A percentile compares a stretch with the other conserved stretches of the same genome.
phyloP scores from a whole-genome alignment of 53 echinoderm and acorn worm species.

The Temnopleurus reevesii region DNA sequence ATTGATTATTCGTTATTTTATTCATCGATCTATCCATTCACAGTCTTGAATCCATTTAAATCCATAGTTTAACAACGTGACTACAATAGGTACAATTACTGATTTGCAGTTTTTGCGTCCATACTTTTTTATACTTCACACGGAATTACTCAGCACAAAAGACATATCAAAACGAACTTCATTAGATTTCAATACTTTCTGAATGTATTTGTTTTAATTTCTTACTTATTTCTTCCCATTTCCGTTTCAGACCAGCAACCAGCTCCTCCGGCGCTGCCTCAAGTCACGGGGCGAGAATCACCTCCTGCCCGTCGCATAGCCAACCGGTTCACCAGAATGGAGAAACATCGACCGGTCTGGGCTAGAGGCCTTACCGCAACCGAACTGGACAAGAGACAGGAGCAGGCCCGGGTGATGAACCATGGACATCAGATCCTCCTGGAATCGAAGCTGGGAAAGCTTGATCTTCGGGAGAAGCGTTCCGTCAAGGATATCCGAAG shows the following conservation, averaged over 20 bases:
- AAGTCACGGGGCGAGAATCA: neutral
- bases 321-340: constrained; percentile 45
- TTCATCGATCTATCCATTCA: too few species aligned
- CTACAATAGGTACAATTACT: too few species aligned
- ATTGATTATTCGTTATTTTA: too few species aligned
- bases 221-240: too few species aligned
- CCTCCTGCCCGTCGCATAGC: neutral
- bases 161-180: too few species aligned
- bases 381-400: constrained; percentile 63
- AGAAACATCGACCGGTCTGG: constrained; percentile 53
- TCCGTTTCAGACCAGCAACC: neutral
- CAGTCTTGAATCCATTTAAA: too few species aligned
- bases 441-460: constrained; percentile 59
- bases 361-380: constrained; percentile 58
- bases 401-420: constrained; percentile 67
- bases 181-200: too few species aligned
- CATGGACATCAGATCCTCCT: constrained; percentile 64
- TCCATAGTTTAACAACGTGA: too few species aligned
- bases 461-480: constrained; percentile 56
- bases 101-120: too few species aligned
- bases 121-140: too few species aligned
- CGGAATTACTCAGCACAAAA: too few species aligned
- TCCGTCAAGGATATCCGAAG: constrained; percentile 38
- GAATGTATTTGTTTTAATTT: too few species aligned
- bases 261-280: neutral